Base-by-base conservation (phyloP, 2,797 vertebrate genomes). In the Masticophis lateralis region DNA sequence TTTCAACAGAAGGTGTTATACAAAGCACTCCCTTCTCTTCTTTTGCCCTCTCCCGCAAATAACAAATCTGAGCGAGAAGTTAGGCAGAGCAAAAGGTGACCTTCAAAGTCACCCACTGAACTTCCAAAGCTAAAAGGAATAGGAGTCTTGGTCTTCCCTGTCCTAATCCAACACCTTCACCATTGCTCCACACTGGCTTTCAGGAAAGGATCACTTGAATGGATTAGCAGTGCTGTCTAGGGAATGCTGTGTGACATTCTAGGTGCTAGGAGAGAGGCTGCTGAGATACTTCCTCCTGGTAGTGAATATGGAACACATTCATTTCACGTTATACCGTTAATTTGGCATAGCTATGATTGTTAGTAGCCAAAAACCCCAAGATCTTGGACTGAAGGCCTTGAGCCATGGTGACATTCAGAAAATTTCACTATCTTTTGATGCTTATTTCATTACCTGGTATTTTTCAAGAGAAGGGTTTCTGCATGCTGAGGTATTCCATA, bases 401-500 rank as follows among this genome's bases (percentile, higher is more conserved):
- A 66, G 28, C 55, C 66, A 87, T 7, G 5, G 47, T 22, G n/a
- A 60, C 28, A 57, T 5, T 93, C 90, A 88, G 79, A 56, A 90
- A 37, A 37, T 53, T 16, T 57, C 37, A 53, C 28, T 22, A 56
- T 18, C 27, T n/a, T 60, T 18, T 22, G n/a, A 79, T 56, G 7
- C 32, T 18, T 94, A 60, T 94, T 2, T 90, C 83, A 95, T 96
- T 96, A 99, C 99, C 98, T 98, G 63, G 99, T 99, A 96, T 99
- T 98, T 97, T 98, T 98, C 94, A 99, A 98, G 94, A 96, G 97
- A 90, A 99, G 97, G 91, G 96, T 95, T 96, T 99, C 98, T 37
- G 99, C 95, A 93, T 98, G 99, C 95, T 99, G 98, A 16, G 99
- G 99, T 86, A 99, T 97, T 25, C 99, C 99, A 90, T 98, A 99